Conservation (phyloP, 2,797 vertebrate genomes). For the Gadopsis marmoratus region DNA sequence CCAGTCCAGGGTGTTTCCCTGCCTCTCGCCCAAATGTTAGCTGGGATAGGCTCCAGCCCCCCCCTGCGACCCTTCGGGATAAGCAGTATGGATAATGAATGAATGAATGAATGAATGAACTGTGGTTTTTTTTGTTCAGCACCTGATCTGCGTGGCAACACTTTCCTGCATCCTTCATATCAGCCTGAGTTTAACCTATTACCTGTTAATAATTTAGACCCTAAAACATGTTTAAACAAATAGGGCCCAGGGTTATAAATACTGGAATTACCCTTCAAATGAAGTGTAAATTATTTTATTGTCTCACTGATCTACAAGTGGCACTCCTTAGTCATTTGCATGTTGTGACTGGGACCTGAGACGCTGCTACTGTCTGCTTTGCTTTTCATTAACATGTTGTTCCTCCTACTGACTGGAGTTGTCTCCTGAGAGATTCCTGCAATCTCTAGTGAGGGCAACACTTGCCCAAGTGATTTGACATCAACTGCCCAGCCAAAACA, state of each 20-base stretch:
- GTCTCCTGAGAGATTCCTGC: slow-evolving; percentile 20
- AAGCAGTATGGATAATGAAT: too few species aligned
- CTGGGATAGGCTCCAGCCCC: too few species aligned
- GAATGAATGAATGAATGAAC: too few species aligned
- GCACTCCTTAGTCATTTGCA: slow-evolving; percentile 18
- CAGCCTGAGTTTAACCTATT: too few species aligned
- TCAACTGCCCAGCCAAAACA: slow-evolving; percentile 11
- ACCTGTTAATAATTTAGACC: too few species aligned
- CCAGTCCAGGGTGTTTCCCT: too few species aligned
- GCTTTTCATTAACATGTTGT: slow-evolving; percentile 43
- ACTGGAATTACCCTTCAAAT: neutral
- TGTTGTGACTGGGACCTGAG: slow-evolving; percentile 14
- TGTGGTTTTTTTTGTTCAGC: neutral
- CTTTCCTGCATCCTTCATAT: neutral
- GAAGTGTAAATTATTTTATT: neutral
- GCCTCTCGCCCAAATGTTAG: too few species aligned
- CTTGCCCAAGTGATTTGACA: slow-evolving; percentile 28
- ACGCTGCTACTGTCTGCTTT: slow-evolving; percentile 21
- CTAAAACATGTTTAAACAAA: too few species aligned
- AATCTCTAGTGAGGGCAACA: slow-evolving; percentile 18
- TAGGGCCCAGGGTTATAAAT: too few species aligned
- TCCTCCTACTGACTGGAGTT: slow-evolving; percentile 37
- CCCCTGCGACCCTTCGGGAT: too few species aligned
- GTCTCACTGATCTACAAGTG: slow-evolving; percentile 13
- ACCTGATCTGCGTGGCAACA: slow-evolving; percentile 3